Conservation (phyloP, 1,140 invertebrate species). For the Heliconius hewitsoni region DNA sequence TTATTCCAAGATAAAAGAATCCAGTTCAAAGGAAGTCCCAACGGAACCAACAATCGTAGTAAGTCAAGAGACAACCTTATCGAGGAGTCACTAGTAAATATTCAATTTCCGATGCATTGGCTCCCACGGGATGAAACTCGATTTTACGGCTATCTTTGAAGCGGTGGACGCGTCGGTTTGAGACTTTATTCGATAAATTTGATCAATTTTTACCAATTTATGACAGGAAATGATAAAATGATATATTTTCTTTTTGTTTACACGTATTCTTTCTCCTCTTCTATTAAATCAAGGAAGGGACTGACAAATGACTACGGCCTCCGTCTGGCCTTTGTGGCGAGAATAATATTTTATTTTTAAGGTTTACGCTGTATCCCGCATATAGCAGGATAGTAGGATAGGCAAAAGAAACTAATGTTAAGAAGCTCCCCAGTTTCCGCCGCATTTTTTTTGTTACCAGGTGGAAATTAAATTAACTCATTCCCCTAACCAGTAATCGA, state of each 20-base stretch:
- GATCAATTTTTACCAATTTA: background rate
- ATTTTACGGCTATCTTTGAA: slow-evolving; percentile 10
- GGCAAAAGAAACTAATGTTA: no score
- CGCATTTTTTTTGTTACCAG: no score
- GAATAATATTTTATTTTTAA: no score
- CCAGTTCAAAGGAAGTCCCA: background rate
- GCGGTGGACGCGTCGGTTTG: background rate
- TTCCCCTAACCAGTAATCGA: no score
- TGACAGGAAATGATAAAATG: background rate
- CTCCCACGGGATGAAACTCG: slow-evolving; percentile 15
- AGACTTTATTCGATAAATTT: background rate
- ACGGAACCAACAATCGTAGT: background rate
- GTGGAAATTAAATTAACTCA: no score
- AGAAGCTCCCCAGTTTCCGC: no score
- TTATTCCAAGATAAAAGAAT: background rate
- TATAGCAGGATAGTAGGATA: no score
- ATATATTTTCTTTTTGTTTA: background rate
- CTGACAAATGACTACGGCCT: background rate
- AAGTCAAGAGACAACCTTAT: slow-evolving; percentile 11
- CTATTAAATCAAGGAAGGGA: background rate
- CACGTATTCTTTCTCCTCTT: background rate
- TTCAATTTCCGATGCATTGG: slow-evolving; percentile 11
- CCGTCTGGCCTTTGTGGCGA: no score
- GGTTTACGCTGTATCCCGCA: no score
- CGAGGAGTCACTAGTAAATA: slow-evolving; percentile 9